These are phyloP conservation scores for Dascillus cervinus DNA, from an alignment of 2,888 invertebrate genomes.

Conservation along the genomic window DNA sequence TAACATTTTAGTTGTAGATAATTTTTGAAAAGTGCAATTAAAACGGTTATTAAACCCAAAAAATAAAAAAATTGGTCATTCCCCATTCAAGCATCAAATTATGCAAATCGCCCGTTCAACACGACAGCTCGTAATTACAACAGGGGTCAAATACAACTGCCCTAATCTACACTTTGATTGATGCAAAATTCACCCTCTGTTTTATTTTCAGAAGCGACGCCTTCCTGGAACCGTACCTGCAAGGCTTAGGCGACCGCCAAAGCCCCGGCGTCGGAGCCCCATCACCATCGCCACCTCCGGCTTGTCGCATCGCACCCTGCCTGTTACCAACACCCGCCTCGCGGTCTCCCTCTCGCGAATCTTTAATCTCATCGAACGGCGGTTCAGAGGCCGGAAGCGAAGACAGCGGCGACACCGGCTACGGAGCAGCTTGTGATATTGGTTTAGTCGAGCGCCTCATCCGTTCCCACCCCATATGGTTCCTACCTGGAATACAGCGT, in stretches of 20 bases:
- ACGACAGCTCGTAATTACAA: too few relatives aligned
- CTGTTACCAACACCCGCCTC: conserved; percentile 36
- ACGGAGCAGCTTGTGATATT: conserved; percentile 75
- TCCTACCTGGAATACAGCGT: conserved; percentile 85
- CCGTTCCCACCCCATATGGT: conserved; percentile 93
- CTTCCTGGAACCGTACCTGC: conserved; percentile 67
- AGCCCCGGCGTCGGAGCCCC: conserved; percentile 39
- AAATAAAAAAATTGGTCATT: too few relatives aligned
- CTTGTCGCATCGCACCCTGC: conserved; percentile 26
- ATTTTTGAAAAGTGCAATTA: too few relatives aligned
- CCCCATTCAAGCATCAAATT: too few relatives aligned
- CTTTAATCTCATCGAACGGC: conserved; percentile 55
- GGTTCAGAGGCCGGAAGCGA: conserved; percentile 50
- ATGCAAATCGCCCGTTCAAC: too few relatives aligned
- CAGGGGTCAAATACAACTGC: too few relatives aligned
- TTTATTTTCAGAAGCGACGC: conserved; percentile 63
- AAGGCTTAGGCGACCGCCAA: conserved; percentile 47
- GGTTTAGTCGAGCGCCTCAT: conserved; percentile 80
- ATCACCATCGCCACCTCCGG: conserved; percentile 41
- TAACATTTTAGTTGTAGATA: too few relatives aligned
- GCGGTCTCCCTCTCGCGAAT: conserved; percentile 49
- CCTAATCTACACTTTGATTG: too few relatives aligned
- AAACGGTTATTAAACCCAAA: too few relatives aligned
- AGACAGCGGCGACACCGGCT: conserved; percentile 47
- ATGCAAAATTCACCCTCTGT: too few relatives aligned